Evolutionary conservation across 2,113 vertebrate genomes (phyloP), one percentile per base, ranked within the genome.

Genomic region (Notiomystis cincta): DNA sequence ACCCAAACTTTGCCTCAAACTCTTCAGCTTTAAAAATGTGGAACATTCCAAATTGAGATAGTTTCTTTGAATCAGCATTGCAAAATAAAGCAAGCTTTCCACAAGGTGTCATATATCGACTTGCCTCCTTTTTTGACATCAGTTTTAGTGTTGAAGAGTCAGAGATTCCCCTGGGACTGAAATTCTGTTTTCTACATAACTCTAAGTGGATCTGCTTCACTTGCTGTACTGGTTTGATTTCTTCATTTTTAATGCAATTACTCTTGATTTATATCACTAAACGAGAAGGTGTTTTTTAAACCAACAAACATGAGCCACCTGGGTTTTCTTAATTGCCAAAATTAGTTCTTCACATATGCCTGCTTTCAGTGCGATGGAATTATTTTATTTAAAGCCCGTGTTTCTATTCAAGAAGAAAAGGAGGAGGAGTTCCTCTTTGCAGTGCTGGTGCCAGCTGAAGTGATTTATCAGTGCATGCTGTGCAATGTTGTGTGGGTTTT

Each of bases 201-300:
- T 71, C 38, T 87, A 85, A 93, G 53, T 82, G 57, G 66, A 87
- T 82, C 40, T 82, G 30, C 66, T 80, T 76, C 61, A 76, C 10
- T 82, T 96, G 38, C 37, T 1, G 1, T 65, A 69, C 45, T 58
- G 35, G 57, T 82, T 91, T 94, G 82, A 94, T 87, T 90, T 90
- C 69, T 91, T 96, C 82, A 72, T 91, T 94, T 95, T 94, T 94
- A 94, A 95, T 95, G 77, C 72, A 94, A 87, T 93, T 96, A 87
- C 78, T 84, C 77, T 75, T 95, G 93, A 95, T 94, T 96, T 95
- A 82, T 83, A 57, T 27, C 51, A 51, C 82, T 91, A 93, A 96
- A 90, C 38, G 82, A 79, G 73, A 93, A 91, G 82, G 58, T 85
- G 82, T 61, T 94, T 82, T 80, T 87, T 79, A 87, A 87, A 93